Evolutionary conservation across 64 coral and sea anemone genomes (phyloP), one percentile per base, ranked within the genome.

Genomic region (Pachyseris speciosa): DNA sequence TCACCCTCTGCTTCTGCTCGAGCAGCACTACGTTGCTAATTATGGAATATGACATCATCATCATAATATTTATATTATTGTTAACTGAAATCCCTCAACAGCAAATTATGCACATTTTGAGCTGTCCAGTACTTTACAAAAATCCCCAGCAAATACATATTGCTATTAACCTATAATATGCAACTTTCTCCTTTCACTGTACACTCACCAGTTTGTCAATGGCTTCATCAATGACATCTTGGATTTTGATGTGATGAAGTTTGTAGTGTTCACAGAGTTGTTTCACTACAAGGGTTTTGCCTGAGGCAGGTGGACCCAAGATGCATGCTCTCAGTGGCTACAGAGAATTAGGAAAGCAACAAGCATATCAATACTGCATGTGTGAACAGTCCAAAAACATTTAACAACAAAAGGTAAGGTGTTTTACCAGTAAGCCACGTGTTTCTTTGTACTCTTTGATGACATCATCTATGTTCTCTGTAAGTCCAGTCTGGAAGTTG

Each of bases 361-460:
- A 37, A 22, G 19, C 9, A 38, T 10, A 72, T 37, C 57, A 4
- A 33, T 34, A 60, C 26, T 74, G n/a, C 58, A 9, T 55, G 2
- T 75, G 20, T 53, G 10, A 30, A 85, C 3, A 64, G 3, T 37
- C 8, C 27, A 25, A n/a, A n/a, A n/a, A n/a, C n/a, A n/a, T n/a
- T n/a, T n/a, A n/a, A n/a, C n/a, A n/a, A n/a, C n/a, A n/a, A n/a
- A n/a, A n/a, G 24, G 15, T 44, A 30, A 10, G 27, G 16, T 39
- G 9, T 66, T 78, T 26, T 91, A 99, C 97, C 97, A 99, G 40
- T 4, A 99, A 17, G 65, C 90, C 94, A 75, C 97, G 44, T 50
- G 89, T 90, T 76, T 99, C 93, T 80, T 99, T 99, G 69, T 99
- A 99, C 55, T 99, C 97, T 72, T 95, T 92, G 34, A 99, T 95